phyloP scores from a whole-genome alignment of 2,797 vertebrate genomes.

The Choloepus didactylus region DNA sequence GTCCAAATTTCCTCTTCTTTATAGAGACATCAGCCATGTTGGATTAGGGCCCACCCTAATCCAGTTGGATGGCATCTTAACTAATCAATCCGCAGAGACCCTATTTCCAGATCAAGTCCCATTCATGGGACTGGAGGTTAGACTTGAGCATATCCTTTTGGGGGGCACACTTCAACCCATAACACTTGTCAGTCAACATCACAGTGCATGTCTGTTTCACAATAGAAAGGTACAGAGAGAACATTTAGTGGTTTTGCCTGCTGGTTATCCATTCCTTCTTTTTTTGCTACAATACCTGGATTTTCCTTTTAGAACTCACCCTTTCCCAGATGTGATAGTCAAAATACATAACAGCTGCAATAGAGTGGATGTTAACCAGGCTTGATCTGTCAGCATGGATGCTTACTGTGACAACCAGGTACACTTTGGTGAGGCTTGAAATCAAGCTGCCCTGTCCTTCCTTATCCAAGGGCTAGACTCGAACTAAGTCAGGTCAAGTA shows the following conservation, averaged over 20 bases:
- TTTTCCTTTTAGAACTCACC: not conserved
- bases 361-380: accelerated
- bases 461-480: not conserved
- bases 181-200: not conserved
- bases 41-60: too few species aligned
- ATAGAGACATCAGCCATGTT: too few species aligned
- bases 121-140: too few species aligned
- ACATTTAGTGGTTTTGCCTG: not conserved
- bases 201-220: accelerated
- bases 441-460: not conserved
- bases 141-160: too few species aligned
- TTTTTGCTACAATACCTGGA: not conserved
- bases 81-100: too few species aligned
- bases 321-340: not conserved
- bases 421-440: not conserved
- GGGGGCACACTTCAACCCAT: too few species aligned
- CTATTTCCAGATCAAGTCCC: too few species aligned
- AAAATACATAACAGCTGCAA: not conserved
- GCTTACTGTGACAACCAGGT: not conserved
- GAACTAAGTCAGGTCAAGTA: too few species aligned
- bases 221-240: not conserved
- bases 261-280: not conserved
- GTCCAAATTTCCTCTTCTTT: too few species aligned
- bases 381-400: too few species aligned
- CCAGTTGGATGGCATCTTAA: too few species aligned